These are phyloP conservation scores for Temnothorax nylanderi DNA, from an alignment of 1,140 invertebrate species.

Conservation along the genomic window DNA sequence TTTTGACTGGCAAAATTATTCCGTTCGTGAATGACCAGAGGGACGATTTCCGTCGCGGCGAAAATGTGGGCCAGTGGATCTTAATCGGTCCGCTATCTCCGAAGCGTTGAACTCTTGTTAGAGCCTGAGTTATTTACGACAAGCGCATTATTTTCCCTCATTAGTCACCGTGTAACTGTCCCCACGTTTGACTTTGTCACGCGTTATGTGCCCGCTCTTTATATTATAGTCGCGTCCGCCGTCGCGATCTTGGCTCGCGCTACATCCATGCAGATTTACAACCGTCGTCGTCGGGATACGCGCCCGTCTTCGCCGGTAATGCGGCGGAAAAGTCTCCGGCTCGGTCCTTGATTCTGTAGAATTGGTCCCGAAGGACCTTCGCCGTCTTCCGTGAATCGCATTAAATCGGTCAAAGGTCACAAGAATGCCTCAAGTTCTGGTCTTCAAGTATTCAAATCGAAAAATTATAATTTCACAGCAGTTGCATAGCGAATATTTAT, in stretches of 20 bases:
- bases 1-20: neutral
- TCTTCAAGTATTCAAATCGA: neutral
- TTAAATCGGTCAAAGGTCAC: constrained; percentile 1
- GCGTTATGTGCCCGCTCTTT: constrained; percentile 34
- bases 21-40: neutral
- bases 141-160: constrained; percentile 35
- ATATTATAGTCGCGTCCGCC: constrained; percentile 34
- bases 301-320: neutral
- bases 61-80: constrained; percentile 15
- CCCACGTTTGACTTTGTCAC: constrained; percentile 43
- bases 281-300: neutral
- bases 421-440: neutral
- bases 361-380: neutral
- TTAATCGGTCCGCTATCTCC: constrained; percentile 15
- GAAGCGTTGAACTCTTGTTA: constrained; percentile 36
- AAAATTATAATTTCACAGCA: neutral
- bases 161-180: constrained; percentile 48
- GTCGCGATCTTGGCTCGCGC: constrained; percentile 38
- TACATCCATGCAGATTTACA: constrained; percentile 41
- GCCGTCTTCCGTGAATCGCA: neutral
- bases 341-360: neutral
- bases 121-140: constrained; percentile 30
- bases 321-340: neutral
- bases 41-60: neutral
- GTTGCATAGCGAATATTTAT: neutral